Percentiles rank a stretch among this genome's conserved stretches.
phyloP scores from a whole-genome alignment of 2,113 vertebrate species.

The Myiozetetes cayanensis region DNA sequence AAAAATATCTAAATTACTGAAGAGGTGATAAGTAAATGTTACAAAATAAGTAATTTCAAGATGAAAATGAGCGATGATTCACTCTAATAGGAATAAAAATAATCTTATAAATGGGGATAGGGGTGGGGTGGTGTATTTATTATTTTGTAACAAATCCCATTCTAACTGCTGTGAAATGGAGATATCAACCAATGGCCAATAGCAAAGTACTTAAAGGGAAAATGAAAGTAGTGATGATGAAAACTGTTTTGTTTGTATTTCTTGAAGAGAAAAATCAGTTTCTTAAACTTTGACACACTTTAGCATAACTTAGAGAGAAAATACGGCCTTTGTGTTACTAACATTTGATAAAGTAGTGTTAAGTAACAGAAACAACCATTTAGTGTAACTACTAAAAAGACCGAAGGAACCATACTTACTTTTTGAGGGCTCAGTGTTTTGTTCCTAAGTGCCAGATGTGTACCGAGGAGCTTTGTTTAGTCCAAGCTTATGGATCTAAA shows the following conservation, averaged over 20 bases:
- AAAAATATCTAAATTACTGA: neutral
- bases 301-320: neutral
- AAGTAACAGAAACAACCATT: neutral
- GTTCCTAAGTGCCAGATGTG: neutral
- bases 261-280: neutral
- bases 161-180: neutral
- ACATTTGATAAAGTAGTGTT: neutral
- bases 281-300: neutral
- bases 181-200: neutral
- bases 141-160: neutral
- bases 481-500: neutral
- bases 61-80: neutral
- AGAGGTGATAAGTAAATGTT: neutral
- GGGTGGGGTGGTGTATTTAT: neutral
- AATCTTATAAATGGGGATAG: rapidly evolving
- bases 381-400: neutral
- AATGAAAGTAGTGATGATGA: neutral
- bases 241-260: neutral
- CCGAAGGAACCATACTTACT: neutral
- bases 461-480: neutral
- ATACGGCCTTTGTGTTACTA: neutral
- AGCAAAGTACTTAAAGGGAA: neutral
- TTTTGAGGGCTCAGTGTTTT: neutral
- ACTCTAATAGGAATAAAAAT: neutral
- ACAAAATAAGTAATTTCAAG: neutral